phyloP scores from a whole-genome alignment of 2,113 vertebrate genomes.

The Paralichthys olivaceus region DNA sequence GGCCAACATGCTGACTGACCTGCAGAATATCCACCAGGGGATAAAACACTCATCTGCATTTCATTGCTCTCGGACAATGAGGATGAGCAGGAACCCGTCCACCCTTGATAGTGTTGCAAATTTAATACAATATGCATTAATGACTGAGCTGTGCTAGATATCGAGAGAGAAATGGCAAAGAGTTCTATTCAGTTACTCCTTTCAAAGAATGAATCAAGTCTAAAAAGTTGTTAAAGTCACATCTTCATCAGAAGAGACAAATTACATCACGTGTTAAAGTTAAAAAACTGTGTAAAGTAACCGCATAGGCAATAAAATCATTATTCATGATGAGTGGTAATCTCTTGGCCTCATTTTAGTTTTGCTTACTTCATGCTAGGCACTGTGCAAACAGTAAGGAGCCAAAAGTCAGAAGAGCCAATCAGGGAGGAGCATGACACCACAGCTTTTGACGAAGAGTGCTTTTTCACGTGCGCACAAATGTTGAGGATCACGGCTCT shows the following conservation, averaged over 20 bases:
- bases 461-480: slow-evolving; percentile 45
- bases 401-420: slow-evolving; percentile 50
- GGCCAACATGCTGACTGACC: neutral
- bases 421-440: slow-evolving; percentile 28
- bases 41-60: slow-evolving; percentile 8
- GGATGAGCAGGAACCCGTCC: slow-evolving; percentile 1
- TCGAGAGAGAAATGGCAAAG: slow-evolving; percentile 17
- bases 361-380: slow-evolving; percentile 76
- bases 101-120: slow-evolving; percentile 21
- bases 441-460: slow-evolving; percentile 37
- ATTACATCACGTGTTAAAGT: slow-evolving; percentile 51
- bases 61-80: slow-evolving; percentile 4
- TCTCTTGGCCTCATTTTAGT: slow-evolving; percentile 50
- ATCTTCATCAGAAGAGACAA: slow-evolving; percentile 36
- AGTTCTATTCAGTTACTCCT: slow-evolving; percentile 42
- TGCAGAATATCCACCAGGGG: neutral
- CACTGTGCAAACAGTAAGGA: slow-evolving; percentile 66
- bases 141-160: slow-evolving; percentile 22
- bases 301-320: slow-evolving; percentile 17
- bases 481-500: slow-evolving; percentile 33
- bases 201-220: slow-evolving; percentile 50
- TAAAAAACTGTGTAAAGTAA: slow-evolving; percentile 38
- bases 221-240: slow-evolving; percentile 38
- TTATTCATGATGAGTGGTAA: slow-evolving; percentile 22
- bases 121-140: slow-evolving; percentile 23